Conservation (phyloP, 2,113 vertebrate species). For the Semicossyphus pulcher region DNA sequence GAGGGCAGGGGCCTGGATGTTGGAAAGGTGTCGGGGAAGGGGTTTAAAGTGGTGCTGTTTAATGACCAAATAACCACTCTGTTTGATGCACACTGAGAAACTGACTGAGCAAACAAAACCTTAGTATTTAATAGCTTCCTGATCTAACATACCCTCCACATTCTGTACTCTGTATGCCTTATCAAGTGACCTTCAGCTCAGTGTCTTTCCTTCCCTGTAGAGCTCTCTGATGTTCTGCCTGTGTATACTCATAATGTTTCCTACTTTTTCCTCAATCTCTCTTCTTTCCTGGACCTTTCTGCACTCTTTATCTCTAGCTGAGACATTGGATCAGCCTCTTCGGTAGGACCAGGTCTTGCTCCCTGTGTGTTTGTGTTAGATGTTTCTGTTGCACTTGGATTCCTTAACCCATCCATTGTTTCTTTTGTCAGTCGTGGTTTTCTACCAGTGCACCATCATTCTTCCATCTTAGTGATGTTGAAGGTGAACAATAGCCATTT, state of each 20-base stretch:
- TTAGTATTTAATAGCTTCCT: not conserved
- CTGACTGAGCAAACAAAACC: not conserved
- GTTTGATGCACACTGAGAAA: no score
- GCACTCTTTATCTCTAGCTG: constrained; percentile 83
- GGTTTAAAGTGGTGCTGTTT: no score
- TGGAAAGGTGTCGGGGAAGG: not conserved
- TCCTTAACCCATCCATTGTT: not conserved
- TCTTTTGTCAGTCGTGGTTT: constrained; percentile 5
- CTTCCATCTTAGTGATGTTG: constrained; percentile 2
- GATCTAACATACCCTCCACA: no score
- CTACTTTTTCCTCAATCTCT: constrained; percentile 48
- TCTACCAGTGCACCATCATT: not conserved
- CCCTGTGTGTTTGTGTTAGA: constrained; percentile 56
- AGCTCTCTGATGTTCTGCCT: constrained; percentile 31
- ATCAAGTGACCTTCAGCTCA: not conserved
- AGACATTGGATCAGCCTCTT: constrained; percentile 92
- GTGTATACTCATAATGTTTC: constrained; percentile 43
- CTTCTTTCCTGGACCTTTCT: constrained; percentile 41
- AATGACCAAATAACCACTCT: no score
- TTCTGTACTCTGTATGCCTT: not conserved
- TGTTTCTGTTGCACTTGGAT: constrained; percentile 15
- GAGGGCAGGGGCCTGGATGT: no score
- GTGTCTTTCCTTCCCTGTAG: not conserved
- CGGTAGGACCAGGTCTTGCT: constrained; percentile 89
- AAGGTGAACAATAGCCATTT: constrained; percentile 18